Evolutionary conservation across 2,888 invertebrate genomes (phyloP), one percentile per base, ranked within the genome.

Genomic region (Tetranychus piercei): DNA sequence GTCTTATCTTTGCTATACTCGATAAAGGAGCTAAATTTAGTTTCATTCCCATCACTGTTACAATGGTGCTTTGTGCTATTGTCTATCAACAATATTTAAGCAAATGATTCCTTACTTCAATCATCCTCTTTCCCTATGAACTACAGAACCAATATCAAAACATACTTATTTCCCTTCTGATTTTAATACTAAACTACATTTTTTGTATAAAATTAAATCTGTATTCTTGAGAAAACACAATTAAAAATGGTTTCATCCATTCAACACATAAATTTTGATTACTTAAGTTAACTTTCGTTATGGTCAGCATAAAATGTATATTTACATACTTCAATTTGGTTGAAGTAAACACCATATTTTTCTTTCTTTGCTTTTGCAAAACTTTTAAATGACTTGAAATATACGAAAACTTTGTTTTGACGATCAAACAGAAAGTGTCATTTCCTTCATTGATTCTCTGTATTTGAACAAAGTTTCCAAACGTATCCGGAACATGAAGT

Each of bases 271-370:
- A 34, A 34, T 34, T 34, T 34, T 34, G n/a, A n/a, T n/a, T n/a
- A n/a, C n/a, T n/a, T n/a, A n/a, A n/a, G n/a, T n/a, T n/a, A n/a
- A n/a, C n/a, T n/a, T n/a, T n/a, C n/a, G n/a, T 75, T 71, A 83
- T 96, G 95, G 84, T 96, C 96, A 78, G 95, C 87, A 83, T 95
- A 96, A 18, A n/a, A n/a, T n/a, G n/a, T n/a, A n/a, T n/a, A n/a
- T n/a, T n/a, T n/a, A n/a, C n/a, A n/a, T n/a, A n/a, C 95, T 84
- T 93, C 92, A 79, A 96, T 95, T 55, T 93, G 91, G 90, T 94
- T 86, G 66, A 82, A 82, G 66, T 74, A 72, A 43, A 79, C 76
- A 43, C 76, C 81, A n/a, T 82, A 82, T 73, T 71, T 70, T 8
- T 70, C 34, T 18, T 74, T 45, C 6, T 69, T 45, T 7, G 8